phyloP scores from a whole-genome alignment of 1,140 invertebrate species.

The Drosophila equinoxialis region DNA sequence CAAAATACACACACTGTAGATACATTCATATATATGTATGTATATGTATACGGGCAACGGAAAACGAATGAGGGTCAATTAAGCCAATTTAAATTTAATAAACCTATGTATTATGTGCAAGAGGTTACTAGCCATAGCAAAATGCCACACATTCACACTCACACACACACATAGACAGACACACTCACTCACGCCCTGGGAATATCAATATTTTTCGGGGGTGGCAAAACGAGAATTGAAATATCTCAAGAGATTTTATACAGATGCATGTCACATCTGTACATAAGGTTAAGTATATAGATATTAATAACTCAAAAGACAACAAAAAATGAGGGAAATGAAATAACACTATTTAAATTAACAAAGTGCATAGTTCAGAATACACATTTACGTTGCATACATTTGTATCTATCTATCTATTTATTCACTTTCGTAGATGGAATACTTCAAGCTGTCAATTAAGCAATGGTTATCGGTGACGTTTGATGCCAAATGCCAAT shows the following conservation, averaged over 20 bases:
- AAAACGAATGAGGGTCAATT: conserved; percentile 82
- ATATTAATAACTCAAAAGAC: conserved; percentile 61
- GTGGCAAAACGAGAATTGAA: conserved; percentile 34
- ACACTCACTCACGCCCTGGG: neutral
- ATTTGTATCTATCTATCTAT: neutral
- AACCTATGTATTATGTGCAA: conserved; percentile 82
- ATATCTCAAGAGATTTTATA: conserved; percentile 40
- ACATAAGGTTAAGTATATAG: conserved; percentile 60
- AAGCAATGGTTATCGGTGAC: conserved; percentile 17
- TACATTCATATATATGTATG: neutral
- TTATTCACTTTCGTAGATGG: conserved; percentile 36
- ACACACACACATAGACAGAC: conserved; percentile 19
- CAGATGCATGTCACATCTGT: conserved; percentile 36
- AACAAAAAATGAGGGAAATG: neutral
- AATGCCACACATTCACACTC: conserved; percentile 52
- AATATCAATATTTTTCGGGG: conserved; percentile 47
- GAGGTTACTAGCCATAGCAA: conserved; percentile 75
- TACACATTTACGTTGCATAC: conserved; percentile 54
- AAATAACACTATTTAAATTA: conserved; percentile 39
- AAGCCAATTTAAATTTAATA: conserved; percentile 83
- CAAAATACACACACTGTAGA: neutral
- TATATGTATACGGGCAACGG: conserved; percentile 51
- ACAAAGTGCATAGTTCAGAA: conserved; percentile 60
- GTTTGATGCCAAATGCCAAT: conserved; percentile 29
- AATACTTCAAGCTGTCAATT: conserved; percentile 53